Conservation (phyloP, 2,888 invertebrate genomes). For the Lithophane leautieri region DNA sequence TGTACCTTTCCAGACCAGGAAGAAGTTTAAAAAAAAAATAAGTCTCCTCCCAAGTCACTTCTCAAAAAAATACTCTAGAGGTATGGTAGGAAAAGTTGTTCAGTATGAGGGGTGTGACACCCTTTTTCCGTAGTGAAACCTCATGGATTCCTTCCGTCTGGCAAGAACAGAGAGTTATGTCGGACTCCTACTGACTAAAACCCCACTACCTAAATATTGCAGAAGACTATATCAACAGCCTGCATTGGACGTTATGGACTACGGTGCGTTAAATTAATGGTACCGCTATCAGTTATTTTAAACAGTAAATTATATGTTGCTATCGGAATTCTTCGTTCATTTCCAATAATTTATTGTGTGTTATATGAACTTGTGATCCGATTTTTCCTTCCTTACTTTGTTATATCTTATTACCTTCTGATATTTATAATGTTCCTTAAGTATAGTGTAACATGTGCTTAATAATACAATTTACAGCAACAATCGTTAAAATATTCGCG, state of each 20-base stretch:
- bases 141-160: neutral
- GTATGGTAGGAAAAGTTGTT: no score
- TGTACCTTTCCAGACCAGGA: no score
- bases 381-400: constrained; percentile 35
- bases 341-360: constrained; percentile 20
- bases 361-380: neutral
- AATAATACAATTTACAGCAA: constrained; percentile 1
- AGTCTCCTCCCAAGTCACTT: no score
- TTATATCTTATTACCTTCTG: neutral
- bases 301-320: constrained; percentile 17
- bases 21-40: no score
- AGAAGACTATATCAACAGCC: neutral
- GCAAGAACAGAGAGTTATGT: neutral
- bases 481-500: constrained; percentile 20
- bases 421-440: neutral
- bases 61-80: no score
- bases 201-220: neutral
- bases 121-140: neutral
- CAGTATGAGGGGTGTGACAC: neutral
- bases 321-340: constrained; percentile 7
- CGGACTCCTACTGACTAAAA: neutral
- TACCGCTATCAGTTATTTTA: constrained; percentile 29
- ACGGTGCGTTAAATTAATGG: constrained; percentile 61
- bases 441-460: neutral
- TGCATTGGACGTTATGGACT: constrained; percentile 62